These are phyloP conservation scores for Parauchenoglanis ngamensis DNA, from an alignment of 2,797 vertebrate genomes.

Conservation along the genomic window DNA sequence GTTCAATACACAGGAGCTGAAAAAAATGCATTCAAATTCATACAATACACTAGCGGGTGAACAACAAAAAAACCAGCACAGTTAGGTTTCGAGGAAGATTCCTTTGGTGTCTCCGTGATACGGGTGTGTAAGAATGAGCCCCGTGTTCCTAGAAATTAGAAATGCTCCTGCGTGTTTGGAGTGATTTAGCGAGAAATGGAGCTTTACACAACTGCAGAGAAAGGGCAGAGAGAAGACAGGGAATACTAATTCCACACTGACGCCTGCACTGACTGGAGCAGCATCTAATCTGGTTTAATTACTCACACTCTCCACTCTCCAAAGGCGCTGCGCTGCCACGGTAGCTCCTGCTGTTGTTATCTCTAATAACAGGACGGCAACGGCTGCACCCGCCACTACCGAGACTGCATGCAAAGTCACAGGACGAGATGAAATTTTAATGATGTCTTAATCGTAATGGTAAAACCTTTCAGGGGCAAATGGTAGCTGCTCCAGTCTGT, in stretches of 20 bases:
- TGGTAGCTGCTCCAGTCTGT: constrained; percentile 13
- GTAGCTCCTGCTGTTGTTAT: constrained; percentile 19
- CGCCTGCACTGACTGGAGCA: background rate
- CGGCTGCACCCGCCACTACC: background rate
- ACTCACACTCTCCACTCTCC: constrained; percentile 20
- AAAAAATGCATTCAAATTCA: background rate
- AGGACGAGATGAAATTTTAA: constrained; percentile 7
- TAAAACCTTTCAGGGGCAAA: constrained; percentile 6
- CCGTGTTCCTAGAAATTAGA: background rate
- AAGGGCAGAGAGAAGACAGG: constrained; percentile 35
- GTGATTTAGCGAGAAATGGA: constrained; percentile 5
- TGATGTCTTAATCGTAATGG: constrained; percentile 16
- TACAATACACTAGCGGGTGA: background rate
- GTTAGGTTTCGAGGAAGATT: background rate
- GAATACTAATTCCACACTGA: constrained; percentile 35
- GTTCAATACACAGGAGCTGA: constrained; percentile 6
- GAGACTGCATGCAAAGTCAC: background rate
- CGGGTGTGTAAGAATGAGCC: background rate
- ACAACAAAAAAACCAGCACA: background rate
- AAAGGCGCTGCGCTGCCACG: background rate
- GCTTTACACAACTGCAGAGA: constrained; percentile 17
- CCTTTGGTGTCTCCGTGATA: background rate
- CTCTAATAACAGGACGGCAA: constrained; percentile 13
- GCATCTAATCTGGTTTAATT: constrained; percentile 40
- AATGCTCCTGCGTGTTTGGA: constrained; percentile 8